Conservation (phyloP, 2,888 invertebrate genomes). For the Brenthis hecate region DNA sequence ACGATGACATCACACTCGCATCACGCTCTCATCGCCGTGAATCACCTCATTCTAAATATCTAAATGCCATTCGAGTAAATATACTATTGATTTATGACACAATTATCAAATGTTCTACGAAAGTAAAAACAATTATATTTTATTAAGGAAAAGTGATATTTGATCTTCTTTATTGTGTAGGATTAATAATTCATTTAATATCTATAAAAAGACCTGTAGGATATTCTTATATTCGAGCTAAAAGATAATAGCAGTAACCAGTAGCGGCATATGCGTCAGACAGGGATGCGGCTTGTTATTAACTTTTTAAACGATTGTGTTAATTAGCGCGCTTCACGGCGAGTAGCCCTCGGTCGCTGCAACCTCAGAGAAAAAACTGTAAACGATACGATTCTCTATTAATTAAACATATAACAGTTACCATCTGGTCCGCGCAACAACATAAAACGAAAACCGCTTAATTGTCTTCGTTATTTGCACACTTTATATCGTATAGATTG, state of each 20-base stretch:
- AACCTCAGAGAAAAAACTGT: conserved; percentile 60
- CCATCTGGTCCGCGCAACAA: conserved; percentile 20
- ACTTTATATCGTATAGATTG: neutral
- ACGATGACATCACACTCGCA: conserved; percentile 67
- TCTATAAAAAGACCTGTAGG: neutral
- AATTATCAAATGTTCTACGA: neutral
- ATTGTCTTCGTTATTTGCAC: neutral
- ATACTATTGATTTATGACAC: conserved; percentile 9
- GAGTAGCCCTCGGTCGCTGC: conserved; percentile 60
- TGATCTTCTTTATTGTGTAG: neutral
- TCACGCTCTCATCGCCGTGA: conserved; percentile 54
- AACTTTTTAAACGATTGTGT: conserved; percentile 78
- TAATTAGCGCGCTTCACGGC: conserved; percentile 72
- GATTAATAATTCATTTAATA: conserved; percentile 13
- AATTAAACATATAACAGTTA: conserved; percentile 55
- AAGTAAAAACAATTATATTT: neutral
- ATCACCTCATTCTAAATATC: conserved; percentile 71
- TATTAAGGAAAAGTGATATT: neutral
- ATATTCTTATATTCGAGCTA: conserved; percentile 43
- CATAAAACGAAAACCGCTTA: conserved; percentile 7
- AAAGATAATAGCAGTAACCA: conserved; percentile 41
- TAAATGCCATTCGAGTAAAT: conserved; percentile 35
- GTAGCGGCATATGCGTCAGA: conserved; percentile 65
- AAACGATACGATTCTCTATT: conserved; percentile 64
- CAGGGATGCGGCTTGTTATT: conserved; percentile 70